phyloP scores from a whole-genome alignment of 2,797 vertebrate species.

The Danio aesculapii region DNA sequence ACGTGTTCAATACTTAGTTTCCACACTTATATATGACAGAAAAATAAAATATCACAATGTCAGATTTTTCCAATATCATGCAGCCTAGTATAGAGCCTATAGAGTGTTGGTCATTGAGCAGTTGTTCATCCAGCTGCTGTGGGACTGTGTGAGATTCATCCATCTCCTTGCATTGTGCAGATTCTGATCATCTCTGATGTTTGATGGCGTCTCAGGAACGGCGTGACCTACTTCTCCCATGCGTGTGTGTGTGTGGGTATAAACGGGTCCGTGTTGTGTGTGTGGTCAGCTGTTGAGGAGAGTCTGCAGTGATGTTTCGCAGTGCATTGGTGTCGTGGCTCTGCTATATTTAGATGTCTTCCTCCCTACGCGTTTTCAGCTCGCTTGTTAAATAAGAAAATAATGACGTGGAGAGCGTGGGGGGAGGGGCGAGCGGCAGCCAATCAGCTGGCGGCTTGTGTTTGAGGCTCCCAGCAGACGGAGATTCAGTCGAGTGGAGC shows the following conservation, averaged over 20 bases:
- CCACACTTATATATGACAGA: no score
- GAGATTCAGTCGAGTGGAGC: slow-evolving; percentile 43
- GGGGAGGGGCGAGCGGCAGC: slow-evolving; percentile 65
- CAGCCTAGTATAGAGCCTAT: no score
- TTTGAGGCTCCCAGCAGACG: slow-evolving; percentile 46
- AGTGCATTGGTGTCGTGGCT: slow-evolving; percentile 72
- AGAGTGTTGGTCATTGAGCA: background rate
- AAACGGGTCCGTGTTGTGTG: background rate
- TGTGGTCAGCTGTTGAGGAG: slow-evolving; percentile 22
- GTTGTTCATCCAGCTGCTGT: slow-evolving; percentile 29
- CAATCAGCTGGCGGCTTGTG: slow-evolving; percentile 68
- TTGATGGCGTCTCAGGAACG: slow-evolving; percentile 20
- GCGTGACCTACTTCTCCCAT: background rate
- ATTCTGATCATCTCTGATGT: slow-evolving; percentile 38
- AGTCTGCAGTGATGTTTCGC: slow-evolving; percentile 35
- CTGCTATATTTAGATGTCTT: slow-evolving; percentile 84
- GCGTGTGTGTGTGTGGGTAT: background rate
- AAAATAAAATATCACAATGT: no score
- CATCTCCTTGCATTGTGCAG: slow-evolving; percentile 25
- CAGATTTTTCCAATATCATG: no score
- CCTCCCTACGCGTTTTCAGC: slow-evolving; percentile 86
- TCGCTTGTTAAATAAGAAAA: slow-evolving; percentile 88
- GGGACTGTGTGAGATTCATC: background rate
- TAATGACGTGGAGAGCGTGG: slow-evolving; percentile 80
- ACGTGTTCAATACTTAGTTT: no score